These are phyloP conservation scores for Sapajus apella DNA, from an alignment of 2,113 vertebrate species.

Conservation along the genomic window DNA sequence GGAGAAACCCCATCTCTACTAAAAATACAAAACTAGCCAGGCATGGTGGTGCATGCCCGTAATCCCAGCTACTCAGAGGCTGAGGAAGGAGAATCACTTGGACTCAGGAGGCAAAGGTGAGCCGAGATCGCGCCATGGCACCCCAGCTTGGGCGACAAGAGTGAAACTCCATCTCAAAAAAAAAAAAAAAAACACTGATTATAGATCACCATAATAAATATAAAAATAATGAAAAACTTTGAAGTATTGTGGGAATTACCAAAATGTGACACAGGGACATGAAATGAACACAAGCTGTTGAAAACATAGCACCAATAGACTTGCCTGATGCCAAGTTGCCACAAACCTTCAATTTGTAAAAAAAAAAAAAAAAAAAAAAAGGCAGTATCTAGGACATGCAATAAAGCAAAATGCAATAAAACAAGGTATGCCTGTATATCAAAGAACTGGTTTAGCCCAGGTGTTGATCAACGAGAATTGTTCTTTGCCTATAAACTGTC, in stretches of 20 bases:
- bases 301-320: not conserved
- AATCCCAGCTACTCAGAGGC: too few species aligned
- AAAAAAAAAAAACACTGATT: not conserved
- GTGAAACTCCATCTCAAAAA: fast-evolving
- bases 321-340: not conserved
- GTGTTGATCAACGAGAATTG: not conserved
- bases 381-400: not conserved
- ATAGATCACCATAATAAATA: not conserved
- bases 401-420: not conserved
- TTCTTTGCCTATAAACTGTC: not conserved
- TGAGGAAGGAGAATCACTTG: too few species aligned
- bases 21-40: too few species aligned
- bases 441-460: not conserved
- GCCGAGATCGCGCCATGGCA: too few species aligned
- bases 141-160: too few species aligned
- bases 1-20: too few species aligned
- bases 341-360: not conserved
- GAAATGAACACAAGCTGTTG: not conserved
- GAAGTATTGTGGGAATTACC: not conserved
- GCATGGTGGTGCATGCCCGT: too few species aligned
- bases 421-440: not conserved
- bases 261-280: not conserved
- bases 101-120: too few species aligned
- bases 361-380: not conserved
- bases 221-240: not conserved